Percentiles rank a stretch among this genome's conserved stretches.
Evolutionary conservation across 2,888 invertebrate genomes (phyloP).

Genomic region (Phortica okadai): DNA sequence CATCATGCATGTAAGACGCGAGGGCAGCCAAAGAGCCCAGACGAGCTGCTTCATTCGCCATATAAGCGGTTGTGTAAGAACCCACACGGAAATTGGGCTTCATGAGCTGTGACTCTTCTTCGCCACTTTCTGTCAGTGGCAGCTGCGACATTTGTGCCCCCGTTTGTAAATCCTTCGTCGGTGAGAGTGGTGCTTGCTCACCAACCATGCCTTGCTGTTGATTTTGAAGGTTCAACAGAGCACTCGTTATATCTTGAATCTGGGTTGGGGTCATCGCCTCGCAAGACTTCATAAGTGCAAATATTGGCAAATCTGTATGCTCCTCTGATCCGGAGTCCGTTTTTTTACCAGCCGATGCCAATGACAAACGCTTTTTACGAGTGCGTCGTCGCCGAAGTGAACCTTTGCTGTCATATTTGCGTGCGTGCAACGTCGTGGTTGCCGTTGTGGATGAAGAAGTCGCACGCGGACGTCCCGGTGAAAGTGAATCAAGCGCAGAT

Average conservation of each 20-base stretch:
- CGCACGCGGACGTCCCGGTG: conserved; percentile 74
- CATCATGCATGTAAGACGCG: conserved; percentile 74
- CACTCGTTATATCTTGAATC: conserved; percentile 79
- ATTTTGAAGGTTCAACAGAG: conserved; percentile 68
- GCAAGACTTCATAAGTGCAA: conserved; percentile 80
- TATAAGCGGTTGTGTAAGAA: conserved; percentile 75
- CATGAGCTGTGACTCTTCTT: conserved; percentile 78
- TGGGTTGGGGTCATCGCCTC: conserved; percentile 80
- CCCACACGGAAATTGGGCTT: conserved; percentile 83
- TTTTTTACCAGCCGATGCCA: conserved; percentile 64
- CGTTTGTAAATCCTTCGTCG: background rate
- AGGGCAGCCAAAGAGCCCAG: conserved; percentile 75
- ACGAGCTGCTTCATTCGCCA: conserved; percentile 71
- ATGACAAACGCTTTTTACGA: conserved; percentile 72
- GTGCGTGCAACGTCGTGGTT: conserved; percentile 59
- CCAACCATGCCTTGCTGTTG: conserved; percentile 45
- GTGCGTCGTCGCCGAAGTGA: conserved; percentile 74
- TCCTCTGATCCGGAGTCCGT: conserved; percentile 81
- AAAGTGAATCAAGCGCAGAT: conserved; percentile 88
- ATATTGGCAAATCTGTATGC: conserved; percentile 71
- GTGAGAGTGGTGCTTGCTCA: background rate
- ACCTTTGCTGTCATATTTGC: conserved; percentile 74
- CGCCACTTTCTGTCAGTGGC: conserved; percentile 49
- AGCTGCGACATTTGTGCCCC: conserved; percentile 39
- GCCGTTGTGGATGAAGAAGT: conserved; percentile 61